Percentiles rank a stretch among this genome's conserved stretches.
phyloP scores from a whole-genome alignment of 2,113 vertebrate genomes.

The Bubo bubo region DNA sequence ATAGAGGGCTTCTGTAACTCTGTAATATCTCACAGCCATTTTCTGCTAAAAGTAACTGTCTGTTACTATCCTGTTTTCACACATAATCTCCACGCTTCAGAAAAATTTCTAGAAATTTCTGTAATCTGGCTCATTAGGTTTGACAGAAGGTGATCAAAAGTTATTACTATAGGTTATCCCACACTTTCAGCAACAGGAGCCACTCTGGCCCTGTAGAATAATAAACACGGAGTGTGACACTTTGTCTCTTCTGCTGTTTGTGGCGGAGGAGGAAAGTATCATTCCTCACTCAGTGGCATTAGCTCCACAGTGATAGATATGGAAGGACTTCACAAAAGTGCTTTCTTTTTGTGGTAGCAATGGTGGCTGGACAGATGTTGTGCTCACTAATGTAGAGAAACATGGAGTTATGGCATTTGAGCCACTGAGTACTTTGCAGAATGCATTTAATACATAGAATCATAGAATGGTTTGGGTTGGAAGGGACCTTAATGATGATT shows the following conservation, averaged over 20 bases:
- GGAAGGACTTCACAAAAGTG: not conserved
- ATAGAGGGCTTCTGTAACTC: not conserved
- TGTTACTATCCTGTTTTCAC: not conserved
- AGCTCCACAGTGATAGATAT: not conserved
- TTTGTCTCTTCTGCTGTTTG: not conserved
- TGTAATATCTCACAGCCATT: not conserved
- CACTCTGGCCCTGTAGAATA: not conserved
- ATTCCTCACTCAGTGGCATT: not conserved
- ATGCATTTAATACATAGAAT: not conserved
- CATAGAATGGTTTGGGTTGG: no score
- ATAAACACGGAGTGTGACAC: not conserved
- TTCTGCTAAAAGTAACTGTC: not conserved
- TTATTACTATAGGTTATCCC: not conserved
- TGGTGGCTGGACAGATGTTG: not conserved
- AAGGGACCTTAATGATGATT: no score
- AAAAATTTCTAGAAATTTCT: not conserved
- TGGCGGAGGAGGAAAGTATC: not conserved
- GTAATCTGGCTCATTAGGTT: not conserved
- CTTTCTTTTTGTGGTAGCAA: not conserved
- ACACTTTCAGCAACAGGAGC: not conserved
- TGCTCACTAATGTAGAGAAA: not conserved
- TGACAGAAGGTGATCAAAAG: not conserved
- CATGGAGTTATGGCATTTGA: not conserved
- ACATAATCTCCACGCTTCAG: not conserved
- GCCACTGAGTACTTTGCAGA: not conserved